Base-by-base conservation (phyloP, 2,797 vertebrate genomes). In the Limosa lapponica region DNA sequence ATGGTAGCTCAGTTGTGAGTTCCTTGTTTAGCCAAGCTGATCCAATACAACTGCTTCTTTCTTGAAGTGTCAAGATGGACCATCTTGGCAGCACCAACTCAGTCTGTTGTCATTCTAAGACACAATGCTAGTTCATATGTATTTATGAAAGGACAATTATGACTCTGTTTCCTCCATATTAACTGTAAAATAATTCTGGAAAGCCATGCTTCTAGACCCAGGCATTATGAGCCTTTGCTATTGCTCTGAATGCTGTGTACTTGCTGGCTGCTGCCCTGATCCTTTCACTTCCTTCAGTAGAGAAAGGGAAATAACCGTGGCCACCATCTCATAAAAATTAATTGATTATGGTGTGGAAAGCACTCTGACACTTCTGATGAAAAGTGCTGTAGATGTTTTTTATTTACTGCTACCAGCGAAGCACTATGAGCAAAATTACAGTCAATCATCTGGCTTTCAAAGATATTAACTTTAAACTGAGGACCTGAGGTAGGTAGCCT, bases 381-480 rank as follows among this genome's bases (percentile, higher is more conserved):
- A 94, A 95, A 94, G 80, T 82, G 85, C 82, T 84, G 30, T 70
- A 58, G 39, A 49, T 80, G 37, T 84, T 94, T 95, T 95, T 94
- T 87, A 95, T 94, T 95, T 94, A 93, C 69, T 91, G 55, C 81
- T 88, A 74, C 49, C 72, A 89, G 58, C 79, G 94, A 90, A 91
- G 74, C 44, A 80, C 82, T 95, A 51, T 51, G 51, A 94, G 77
- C 2, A 22, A 89, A 95, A 96, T 94, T 88, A 90, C 82, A 91
- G 73, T 93, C 65, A 72, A 83, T 89, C 82, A 84, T 62, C 86
- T 80, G 74, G 66, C 80, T 95, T 96, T 96, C 91, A 95, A 88
- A 93, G 24, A 64, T 90, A 91, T 77, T 94, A 91, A 89, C 67
- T 95, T 82, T 79, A 91, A 96, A 93, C 67, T 72, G 90, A 92